Percentiles rank a stretch among this genome's conserved stretches.
phyloP scores from a whole-genome alignment of 2,888 invertebrate species.

The Entomobrya multifasciata region DNA sequence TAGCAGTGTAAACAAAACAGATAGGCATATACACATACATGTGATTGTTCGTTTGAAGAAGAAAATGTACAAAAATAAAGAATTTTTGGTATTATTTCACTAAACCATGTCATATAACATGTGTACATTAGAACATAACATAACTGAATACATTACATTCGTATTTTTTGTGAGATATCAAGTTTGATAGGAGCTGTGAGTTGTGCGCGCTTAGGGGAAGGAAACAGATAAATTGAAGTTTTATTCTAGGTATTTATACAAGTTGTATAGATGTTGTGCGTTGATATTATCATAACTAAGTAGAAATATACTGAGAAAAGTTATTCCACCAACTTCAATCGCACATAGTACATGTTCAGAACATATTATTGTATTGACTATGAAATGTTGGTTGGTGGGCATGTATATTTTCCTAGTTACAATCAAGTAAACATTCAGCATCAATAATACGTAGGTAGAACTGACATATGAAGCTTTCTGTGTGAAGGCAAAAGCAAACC shows the following conservation, averaged over 20 bases:
- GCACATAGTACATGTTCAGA: background rate
- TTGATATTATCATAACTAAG: background rate
- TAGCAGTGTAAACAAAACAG: conserved; percentile 20
- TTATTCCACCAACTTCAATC: background rate
- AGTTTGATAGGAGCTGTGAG: background rate
- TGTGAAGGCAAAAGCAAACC: background rate
- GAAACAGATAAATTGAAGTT: background rate
- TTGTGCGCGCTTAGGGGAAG: background rate
- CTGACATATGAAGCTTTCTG: conserved; percentile 8
- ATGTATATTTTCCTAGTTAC: conserved; percentile 9
- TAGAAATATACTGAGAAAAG: background rate
- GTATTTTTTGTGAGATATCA: conserved; percentile 28
- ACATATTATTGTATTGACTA: too few species aligned
- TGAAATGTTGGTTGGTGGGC: background rate
- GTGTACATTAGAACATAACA: too few species aligned
- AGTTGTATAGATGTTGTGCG: conserved; percentile 5
- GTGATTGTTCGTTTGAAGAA: too few species aligned
- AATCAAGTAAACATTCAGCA: conserved; percentile 27
- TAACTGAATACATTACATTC: conserved; percentile 5
- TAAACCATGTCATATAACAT: background rate
- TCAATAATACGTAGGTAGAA: conserved; percentile 19
- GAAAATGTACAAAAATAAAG: background rate
- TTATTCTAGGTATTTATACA: conserved; percentile 22
- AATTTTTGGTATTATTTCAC: background rate
- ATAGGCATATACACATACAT: too few species aligned